phyloP scores from a whole-genome alignment of 2,888 invertebrate species.

The Cactoblastis cactorum region DNA sequence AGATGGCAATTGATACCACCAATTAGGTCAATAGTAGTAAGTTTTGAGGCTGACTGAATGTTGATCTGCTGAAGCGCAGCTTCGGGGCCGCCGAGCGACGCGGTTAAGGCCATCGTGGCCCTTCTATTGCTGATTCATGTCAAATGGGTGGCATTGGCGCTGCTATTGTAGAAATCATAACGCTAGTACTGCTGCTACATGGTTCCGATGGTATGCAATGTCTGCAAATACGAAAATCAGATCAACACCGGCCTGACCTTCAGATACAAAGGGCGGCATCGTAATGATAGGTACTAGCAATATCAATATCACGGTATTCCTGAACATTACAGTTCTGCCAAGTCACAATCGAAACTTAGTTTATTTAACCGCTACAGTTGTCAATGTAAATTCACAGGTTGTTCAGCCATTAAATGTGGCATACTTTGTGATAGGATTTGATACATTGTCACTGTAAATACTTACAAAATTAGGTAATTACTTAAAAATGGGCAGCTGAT shows the following conservation, averaged over 20 bases:
- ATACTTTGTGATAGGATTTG: constrained; percentile 18
- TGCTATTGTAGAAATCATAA: constrained; percentile 58
- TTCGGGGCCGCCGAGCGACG: neutral
- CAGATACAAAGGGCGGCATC: constrained; percentile 10
- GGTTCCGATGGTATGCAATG: constrained; percentile 38
- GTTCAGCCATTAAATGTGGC: constrained; percentile 45
- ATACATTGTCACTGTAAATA: constrained; percentile 30
- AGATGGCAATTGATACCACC: constrained; percentile 80
- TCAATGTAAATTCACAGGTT: constrained; percentile 43
- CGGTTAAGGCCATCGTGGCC: constrained; percentile 33
- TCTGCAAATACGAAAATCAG: constrained; percentile 42
- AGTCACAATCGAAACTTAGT: neutral
- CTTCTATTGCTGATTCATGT: constrained; percentile 56
- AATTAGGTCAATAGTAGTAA: constrained; percentile 59
- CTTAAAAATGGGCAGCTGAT: constrained; percentile 47
- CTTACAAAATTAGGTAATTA: constrained; percentile 54
- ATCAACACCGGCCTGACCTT: constrained; percentile 33
- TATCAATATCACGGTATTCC: neutral
- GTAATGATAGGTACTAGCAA: neutral
- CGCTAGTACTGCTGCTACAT: constrained; percentile 55
- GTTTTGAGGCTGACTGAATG: constrained; percentile 31
- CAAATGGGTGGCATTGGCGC: constrained; percentile 45
- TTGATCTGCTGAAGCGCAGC: neutral
- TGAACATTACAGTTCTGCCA: neutral
- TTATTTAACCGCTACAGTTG: constrained; percentile 23